These are phyloP conservation scores for Tuta absoluta DNA, from an alignment of 2,888 invertebrate species.

Conservation along the genomic window DNA sequence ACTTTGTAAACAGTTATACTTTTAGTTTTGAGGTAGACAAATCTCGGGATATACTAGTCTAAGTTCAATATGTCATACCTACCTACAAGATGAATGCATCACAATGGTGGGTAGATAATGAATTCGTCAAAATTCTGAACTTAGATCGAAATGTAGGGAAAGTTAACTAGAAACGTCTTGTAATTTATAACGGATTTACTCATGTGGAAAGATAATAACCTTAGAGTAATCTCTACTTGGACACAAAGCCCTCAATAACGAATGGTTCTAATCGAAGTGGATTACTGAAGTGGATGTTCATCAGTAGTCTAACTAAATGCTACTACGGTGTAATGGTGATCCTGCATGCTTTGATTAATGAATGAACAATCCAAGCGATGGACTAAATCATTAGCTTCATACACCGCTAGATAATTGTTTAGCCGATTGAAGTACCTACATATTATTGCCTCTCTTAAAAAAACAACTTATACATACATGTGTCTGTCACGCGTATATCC, in stretches of 20 bases:
- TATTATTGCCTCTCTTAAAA: background rate
- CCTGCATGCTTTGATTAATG: conserved; percentile 36
- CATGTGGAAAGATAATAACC: background rate
- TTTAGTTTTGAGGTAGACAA: background rate
- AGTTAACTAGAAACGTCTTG: too few species aligned
- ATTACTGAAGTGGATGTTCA: background rate
- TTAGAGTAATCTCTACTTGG: background rate
- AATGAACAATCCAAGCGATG: conserved; percentile 48
- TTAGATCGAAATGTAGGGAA: too few species aligned
- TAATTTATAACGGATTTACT: background rate
- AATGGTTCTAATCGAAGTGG: conserved; percentile 17
- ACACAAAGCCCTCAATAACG: conserved; percentile 6
- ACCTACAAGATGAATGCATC: too few species aligned
- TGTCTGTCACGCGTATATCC: too few species aligned
- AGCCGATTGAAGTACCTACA: background rate
- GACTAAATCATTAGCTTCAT: conserved; percentile 9
- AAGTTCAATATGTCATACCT: background rate
- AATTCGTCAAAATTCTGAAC: too few species aligned
- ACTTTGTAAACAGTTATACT: background rate
- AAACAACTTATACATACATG: too few species aligned
- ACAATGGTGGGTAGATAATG: too few species aligned
- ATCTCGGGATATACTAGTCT: background rate
- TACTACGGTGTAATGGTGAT: conserved; percentile 10
- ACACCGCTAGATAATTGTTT: conserved; percentile 9
- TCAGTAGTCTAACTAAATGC: background rate